Evolutionary conservation across 1,140 invertebrate genomes (phyloP), one percentile per base, ranked within the genome.

Genomic region (Caenorhabditis remanei): DNA sequence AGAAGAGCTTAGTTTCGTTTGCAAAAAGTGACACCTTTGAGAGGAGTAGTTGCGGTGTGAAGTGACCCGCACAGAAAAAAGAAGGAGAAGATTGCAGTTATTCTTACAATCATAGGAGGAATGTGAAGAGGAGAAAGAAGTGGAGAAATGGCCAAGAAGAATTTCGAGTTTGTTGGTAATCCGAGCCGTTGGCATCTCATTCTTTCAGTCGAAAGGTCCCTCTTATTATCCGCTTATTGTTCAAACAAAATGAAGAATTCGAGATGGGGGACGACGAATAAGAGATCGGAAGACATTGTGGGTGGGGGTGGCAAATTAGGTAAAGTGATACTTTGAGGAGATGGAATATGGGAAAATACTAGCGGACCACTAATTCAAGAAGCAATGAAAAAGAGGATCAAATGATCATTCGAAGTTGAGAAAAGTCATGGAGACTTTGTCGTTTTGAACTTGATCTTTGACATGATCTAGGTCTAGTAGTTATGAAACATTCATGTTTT

Each of bases 191-290:
- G 71, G 71, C 71, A 50, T 48, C 71, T 79, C 71, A 79, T 79
- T 79, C 71, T 79, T 79, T 50, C 16, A 79, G 71, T 50, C 46
- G 46, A 79, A 79, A 79, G 46, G 71, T 21, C 43, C 71, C 32
- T 79, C 46, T 79, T 79, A 79, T 79, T 79, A 79, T 79, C 71
- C 71, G 71, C 71, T 79, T 79, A 48, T 79, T 79, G 71, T 79
- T 79, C 71, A 79, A 79, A 79, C 71, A 79, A 79, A 79, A 79
- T 79, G 46, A 79, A 19, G 40, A 24, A 79, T 24, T 50, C 13
- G 3, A 50, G 43, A 46, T 13, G 71, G 13, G 40, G 46, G 46
- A 14, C 40, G 9, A 24, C 19, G 71, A 50, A 79, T 79, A 79
- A 79, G 71, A 48, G 71, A 79, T 50, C 71, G 71, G 71, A 79